These are phyloP conservation scores for Tor tambroides DNA, from an alignment of 2,113 vertebrate species.

Conservation along the genomic window DNA sequence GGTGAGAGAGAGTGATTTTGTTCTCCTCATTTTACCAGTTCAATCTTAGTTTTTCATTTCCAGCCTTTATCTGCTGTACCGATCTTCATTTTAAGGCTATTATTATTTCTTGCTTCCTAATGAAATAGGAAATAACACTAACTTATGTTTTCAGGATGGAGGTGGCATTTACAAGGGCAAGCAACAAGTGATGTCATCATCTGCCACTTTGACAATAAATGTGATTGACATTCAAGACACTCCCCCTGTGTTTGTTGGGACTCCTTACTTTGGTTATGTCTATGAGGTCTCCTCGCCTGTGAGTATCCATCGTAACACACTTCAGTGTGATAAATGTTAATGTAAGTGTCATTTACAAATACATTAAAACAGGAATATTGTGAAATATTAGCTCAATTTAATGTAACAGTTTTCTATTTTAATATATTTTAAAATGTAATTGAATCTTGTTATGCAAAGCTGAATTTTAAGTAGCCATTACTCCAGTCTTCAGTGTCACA, in stretches of 20 bases:
- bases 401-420: too few species aligned
- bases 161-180: constrained; percentile 89
- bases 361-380: background rate
- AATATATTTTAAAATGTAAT: too few species aligned
- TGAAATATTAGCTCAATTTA: background rate
- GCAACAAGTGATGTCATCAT: constrained; percentile 85
- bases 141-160: constrained; percentile 81
- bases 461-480: too few species aligned
- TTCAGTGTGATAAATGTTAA: background rate
- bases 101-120: background rate
- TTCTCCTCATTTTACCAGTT: background rate
- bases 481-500: too few species aligned
- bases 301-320: constrained; percentile 63
- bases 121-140: background rate
- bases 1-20: constrained; percentile 71
- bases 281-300: constrained; percentile 90
- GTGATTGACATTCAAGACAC: constrained; percentile 92
- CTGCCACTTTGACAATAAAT: constrained; percentile 87
- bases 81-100: background rate
- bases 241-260: constrained; percentile 87
- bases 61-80: too few species aligned
- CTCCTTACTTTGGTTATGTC: constrained; percentile 91
- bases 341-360: background rate
- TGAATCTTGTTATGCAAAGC: too few species aligned
- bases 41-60: background rate